Evolutionary conservation across 2,888 invertebrate genomes (phyloP).

Genomic region (Amphipoea oculea): DNA sequence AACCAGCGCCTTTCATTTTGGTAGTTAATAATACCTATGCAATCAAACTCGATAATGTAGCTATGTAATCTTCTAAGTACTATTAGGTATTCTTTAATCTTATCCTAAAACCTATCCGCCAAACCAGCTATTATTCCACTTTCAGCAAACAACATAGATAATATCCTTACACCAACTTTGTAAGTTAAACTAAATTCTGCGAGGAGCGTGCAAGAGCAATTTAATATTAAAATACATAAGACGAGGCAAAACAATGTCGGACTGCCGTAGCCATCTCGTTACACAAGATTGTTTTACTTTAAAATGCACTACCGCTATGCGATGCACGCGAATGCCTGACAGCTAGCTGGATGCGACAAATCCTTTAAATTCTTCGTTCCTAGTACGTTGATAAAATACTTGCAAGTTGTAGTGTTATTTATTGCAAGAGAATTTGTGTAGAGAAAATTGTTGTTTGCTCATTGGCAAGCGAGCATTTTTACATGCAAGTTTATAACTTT

Average conservation of each 20-base stretch:
- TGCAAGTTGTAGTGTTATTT: constrained; percentile 2
- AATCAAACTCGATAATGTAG: not conserved
- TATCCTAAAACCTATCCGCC: not conserved
- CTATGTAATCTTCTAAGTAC: not conserved
- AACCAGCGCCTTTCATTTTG: too few species aligned
- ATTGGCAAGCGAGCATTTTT: not conserved
- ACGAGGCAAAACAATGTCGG: constrained; percentile 55
- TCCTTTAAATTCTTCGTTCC: constrained; percentile 21
- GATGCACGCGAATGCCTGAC: constrained; percentile 29
- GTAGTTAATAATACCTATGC: too few species aligned
- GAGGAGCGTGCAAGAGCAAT: constrained; percentile 47
- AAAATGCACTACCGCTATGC: constrained; percentile 54
- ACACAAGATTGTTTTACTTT: constrained; percentile 65
- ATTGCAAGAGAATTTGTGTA: constrained; percentile 7
- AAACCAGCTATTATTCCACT: not conserved
- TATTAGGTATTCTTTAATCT: not conserved
- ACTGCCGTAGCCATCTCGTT: constrained; percentile 61
- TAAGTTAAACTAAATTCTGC: constrained; percentile 42
- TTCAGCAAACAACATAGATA: constrained; percentile 9
- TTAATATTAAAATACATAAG: constrained; percentile 65
- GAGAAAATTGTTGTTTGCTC: constrained; percentile 8
- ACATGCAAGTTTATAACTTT: not conserved
- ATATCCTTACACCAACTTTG: constrained; percentile 20
- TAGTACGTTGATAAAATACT: constrained; percentile 25
- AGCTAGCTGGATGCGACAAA: constrained; percentile 45